Evolutionary conservation across 37 sponge, comb jelly and placozoan species (phyloP), one percentile per base, ranked within the genome.

Genomic region (Chondrosia reniformis): DNA sequence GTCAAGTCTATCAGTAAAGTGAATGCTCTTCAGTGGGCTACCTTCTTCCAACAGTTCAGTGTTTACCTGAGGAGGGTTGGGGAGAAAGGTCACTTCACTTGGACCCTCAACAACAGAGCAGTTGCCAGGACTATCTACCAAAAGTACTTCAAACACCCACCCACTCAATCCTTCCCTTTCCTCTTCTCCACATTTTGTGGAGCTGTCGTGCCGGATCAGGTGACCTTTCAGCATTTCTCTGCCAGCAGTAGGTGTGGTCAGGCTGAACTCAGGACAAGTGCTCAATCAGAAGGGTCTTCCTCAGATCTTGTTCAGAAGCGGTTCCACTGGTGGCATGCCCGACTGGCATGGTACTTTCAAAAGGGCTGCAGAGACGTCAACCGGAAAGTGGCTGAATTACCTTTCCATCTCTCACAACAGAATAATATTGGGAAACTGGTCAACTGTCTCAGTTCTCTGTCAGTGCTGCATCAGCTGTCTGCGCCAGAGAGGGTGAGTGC

Each of bases 281-380:
- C 31, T 67, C 69, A 22, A 22, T 67, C 38, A 36, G 4, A 5
- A 30, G 3, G 38, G 30, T 9, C 38, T 4, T 3, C 43, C 6
- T 32, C 63, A 4, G 79, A 79, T 36, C 34, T 52, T 24, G 59
- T 69, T 21, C 79, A 38, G 24, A 79, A 67, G 55, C 67, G 79
- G 17, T 67, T 32, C 33, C 45, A 17, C 21, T 84, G 85, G 85
- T 84, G 85, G 85, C 85, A 80, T 71, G 79, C 79, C 19, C 66
- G 85, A 27, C 43, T 84, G 33, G 79, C 73, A n/a, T 63, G 79
- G 22, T 84, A 78, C 69, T 84, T 84, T 66, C 62, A 76, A 22
- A 34, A n/a, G 21, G 65, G 44, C 39, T 46, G 32, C 25, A 45
- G 30, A 8, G 72, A 78, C 13, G 9, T 1, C 1, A 57, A 32